Evolutionary conservation across 2,113 vertebrate genomes (phyloP), one percentile per base, ranked within the genome.

Genomic region (Strigops habroptila): DNA sequence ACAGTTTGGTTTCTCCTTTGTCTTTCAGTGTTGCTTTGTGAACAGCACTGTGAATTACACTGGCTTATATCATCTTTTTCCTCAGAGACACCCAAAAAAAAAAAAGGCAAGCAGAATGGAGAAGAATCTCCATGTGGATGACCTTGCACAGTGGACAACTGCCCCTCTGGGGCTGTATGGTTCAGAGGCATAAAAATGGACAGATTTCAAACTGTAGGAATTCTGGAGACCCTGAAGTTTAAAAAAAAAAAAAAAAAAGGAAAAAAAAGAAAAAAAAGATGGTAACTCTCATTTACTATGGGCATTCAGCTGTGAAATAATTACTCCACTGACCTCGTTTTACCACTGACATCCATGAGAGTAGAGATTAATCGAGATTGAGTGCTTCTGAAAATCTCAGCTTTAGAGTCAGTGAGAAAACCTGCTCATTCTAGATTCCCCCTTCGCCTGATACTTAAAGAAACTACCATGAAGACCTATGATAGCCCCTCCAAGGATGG

Each of bases 281-380:
- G 5, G 27, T 39, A 78, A 18, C 5, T 76, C 44, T 89, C 48
- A 92, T 82, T n/a, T 79, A 73, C 44, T 85, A 7, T n/a, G 44
- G 37, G 65, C 81, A 73, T 85, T 93, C 90, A 90, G 14, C 81
- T 95, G 82, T 95, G 81, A 89, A 88, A 86, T 95, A 95, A 97
- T 95, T 96, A 95, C 91, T 91, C 87, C 49, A 95, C 78, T 95
- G 87, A 91, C 91, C 90, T 95, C 28, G 1, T 91, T 95, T 95
- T 87, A 79, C 62, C 62, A 73, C 44, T 69, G 65, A 90, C 87
- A 90, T 85, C 74, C 44, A 52, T 37, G 62, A 86, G 16, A 93
- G 39, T 17, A 91, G 48, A 93, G 74, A 96, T 87, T 89, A 91
- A 95, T 89, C 84, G 94, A 95, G 57, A 70, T 9, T 85, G 69